phyloP scores from a whole-genome alignment of 37 sponge, comb jelly and placozoan genomes.

The Chondrilla cf. caribensis region DNA sequence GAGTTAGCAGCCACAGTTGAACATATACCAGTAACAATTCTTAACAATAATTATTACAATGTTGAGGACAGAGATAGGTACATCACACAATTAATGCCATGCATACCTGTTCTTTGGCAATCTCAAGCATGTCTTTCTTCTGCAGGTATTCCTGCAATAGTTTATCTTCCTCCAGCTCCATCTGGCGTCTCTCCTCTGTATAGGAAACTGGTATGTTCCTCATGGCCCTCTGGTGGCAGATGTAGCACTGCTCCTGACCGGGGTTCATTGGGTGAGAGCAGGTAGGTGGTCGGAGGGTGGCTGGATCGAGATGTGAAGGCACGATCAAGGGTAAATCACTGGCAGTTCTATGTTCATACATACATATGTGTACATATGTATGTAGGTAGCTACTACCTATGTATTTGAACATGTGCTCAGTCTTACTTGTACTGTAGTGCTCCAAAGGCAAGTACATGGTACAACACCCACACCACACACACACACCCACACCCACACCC shows the following conservation, averaged over 20 bases:
- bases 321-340: no score
- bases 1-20: no score
- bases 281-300: slow-evolving; percentile 23
- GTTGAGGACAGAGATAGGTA: not conserved
- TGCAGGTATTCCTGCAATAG: slow-evolving; percentile 68
- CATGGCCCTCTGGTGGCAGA: slow-evolving; percentile 80
- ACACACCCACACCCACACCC: no score
- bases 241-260: slow-evolving; percentile 85
- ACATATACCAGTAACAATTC: no score
- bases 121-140: slow-evolving; percentile 32
- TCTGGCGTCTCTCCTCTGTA: slow-evolving; percentile 47
- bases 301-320: not conserved
- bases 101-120: slow-evolving; percentile 53
- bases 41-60: no score
- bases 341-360: no score
- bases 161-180: slow-evolving; percentile 48
- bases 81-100: not conserved
- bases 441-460: not conserved
- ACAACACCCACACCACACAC: no score
- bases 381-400: not conserved
- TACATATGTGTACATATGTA: not conserved
- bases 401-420: not conserved
- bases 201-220: slow-evolving; percentile 69
- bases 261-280: slow-evolving; percentile 40
- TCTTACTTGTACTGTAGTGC: no score